phyloP scores from a whole-genome alignment of 2,113 vertebrate species.

The Gulo gulo region DNA sequence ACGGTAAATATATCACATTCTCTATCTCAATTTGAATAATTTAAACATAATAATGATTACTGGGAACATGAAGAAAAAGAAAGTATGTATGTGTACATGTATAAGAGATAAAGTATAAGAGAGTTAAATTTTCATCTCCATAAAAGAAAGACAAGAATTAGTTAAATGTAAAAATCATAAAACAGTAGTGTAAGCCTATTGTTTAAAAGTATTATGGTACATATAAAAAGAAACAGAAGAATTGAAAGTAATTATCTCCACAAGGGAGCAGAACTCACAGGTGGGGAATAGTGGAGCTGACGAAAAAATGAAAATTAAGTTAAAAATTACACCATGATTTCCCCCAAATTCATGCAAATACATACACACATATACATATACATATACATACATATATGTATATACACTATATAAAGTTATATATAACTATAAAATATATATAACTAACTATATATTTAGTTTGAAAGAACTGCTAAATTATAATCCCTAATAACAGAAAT shows the following conservation, averaged over 20 bases:
- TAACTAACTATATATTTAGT: not conserved
- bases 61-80: not conserved
- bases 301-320: conserved; percentile 25
- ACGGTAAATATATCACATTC: not conserved
- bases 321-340: not conserved
- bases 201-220: not conserved
- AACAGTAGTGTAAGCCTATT: not conserved
- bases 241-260: not conserved
- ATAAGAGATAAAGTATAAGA: not conserved
- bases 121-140: not conserved
- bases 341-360: not conserved
- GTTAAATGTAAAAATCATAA: not conserved
- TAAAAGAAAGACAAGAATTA: not conserved
- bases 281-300: not conserved
- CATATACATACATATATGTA: not conserved
- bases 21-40: not conserved
- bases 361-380: not conserved
- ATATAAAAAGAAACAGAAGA: not conserved
- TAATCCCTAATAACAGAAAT: not conserved
- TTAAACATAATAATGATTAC: not conserved
- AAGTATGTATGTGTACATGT: not conserved
- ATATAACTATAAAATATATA: not conserved
- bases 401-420: not conserved
- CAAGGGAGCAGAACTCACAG: not conserved
- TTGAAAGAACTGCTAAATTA: not conserved